Evolutionary conservation across 2,113 vertebrate genomes (phyloP).

Genomic region (Periophthalmodon schlosseri): DNA sequence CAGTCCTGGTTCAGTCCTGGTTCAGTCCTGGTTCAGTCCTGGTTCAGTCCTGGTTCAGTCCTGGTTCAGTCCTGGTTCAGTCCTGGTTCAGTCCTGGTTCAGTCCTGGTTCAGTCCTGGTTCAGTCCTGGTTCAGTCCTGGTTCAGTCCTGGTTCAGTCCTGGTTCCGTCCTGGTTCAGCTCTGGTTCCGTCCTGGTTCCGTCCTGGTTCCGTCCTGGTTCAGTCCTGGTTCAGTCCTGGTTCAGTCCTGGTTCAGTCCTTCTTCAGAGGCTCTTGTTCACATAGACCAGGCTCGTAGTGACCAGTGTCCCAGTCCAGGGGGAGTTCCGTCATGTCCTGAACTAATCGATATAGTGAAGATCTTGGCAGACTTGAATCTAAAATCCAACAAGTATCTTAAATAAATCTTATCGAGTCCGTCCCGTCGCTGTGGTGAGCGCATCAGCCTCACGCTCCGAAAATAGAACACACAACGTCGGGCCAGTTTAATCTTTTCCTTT

Average conservation of each 20-base stretch:
- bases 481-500: slow-evolving; percentile 46
- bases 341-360: no score
- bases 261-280: neutral
- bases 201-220: neutral
- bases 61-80: no score
- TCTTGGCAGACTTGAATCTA: no score
- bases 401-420: neutral
- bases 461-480: slow-evolving; percentile 44
- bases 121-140: no score
- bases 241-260: neutral
- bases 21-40: no score
- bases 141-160: neutral
- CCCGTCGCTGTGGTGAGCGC: slow-evolving; percentile 52
- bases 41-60: no score
- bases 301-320: neutral
- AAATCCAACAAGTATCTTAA: neutral
- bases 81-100: no score
- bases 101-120: no score
- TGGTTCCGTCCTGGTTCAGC: neutral
- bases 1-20: no score
- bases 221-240: neutral
- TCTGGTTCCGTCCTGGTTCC: no score
- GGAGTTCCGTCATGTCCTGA: no score
- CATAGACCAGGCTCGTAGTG: neutral
- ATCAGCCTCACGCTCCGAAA: slow-evolving; percentile 58